Conservation (phyloP, 2,797 vertebrate genomes). For the Centropyge bicolor region DNA sequence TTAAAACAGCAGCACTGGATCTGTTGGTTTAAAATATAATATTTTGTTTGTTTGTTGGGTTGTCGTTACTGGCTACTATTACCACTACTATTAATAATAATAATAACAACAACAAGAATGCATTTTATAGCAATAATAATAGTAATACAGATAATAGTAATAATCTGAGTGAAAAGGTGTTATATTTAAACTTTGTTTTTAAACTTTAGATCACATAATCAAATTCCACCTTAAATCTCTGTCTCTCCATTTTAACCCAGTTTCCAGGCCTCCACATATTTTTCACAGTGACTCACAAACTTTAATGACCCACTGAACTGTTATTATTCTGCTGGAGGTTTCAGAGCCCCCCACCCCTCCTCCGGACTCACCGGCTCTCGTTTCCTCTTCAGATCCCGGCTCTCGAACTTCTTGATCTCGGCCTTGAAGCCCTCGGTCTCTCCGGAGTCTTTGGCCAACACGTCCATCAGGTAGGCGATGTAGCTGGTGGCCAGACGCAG, state of each 20-base stretch:
- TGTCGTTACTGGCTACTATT: too few species aligned
- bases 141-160: too few species aligned
- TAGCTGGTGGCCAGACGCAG: conserved; percentile 92
- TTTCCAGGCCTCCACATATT: neutral
- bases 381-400: conserved; percentile 91
- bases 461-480: conserved; percentile 94
- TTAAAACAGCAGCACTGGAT: neutral
- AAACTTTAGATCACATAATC: neutral
- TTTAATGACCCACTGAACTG: neutral
- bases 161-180: neutral
- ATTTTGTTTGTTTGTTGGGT: too few species aligned
- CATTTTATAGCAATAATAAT: too few species aligned
- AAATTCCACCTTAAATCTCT: neutral
- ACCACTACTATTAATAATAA: too few species aligned
- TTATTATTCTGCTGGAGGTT: fast-evolving
- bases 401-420: conserved; percentile 93
- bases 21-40: too few species aligned
- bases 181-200: neutral
- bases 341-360: too few species aligned
- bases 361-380: conserved; percentile 88
- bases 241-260: neutral
- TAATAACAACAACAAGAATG: too few species aligned
- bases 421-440: conserved; percentile 95
- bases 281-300: neutral
- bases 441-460: conserved; percentile 93